Base-by-base conservation (phyloP, 1,140 invertebrate species). In the Zophobas atratus region DNA sequence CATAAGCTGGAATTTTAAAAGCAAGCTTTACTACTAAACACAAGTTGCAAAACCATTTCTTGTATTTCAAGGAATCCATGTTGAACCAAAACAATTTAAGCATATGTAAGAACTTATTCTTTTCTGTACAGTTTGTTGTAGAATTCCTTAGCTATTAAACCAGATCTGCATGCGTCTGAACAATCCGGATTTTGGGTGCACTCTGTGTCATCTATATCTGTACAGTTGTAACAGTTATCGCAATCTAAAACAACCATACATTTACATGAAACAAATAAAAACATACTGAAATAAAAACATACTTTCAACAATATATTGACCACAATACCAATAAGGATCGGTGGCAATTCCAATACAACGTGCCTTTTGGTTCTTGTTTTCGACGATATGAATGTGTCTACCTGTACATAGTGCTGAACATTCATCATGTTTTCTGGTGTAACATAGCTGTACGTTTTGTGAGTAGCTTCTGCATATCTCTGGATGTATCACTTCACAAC, bases 401-500 rank as follows among this genome's bases (percentile, higher is more conserved):
- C 35, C 35, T 20, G 36, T 39, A 41, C 71, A 73, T 2, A 73
- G 32, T 32, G 35, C 8, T 38, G 71, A 67, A 46, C 60, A 67
- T 33, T 73, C 71, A 8, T 43, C 39, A 20, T 73, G 71, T 56
- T 73, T 73, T 56, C 51, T 38, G 5, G 55, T 73, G 8, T 53
- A 73, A 73, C 71, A 73, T 8, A 72, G 36, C n/a, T 32, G 39
- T 33, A 8, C 51, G 20, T 32, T 73, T 73, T 73, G 20, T 32
- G 6, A 1, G 20, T 8, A 34, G 20, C 20, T 1, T 53, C 6
- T 56, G 39, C 71, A 73, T 20, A 36, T 8, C 34, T 56, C 38
- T 1, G 71, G 71, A 73, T 73, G 71, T 49, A 73, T 38, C 34
- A 73, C 35, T 56, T 43, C 55, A 35, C 71, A 73, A 56, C 71